Evolutionary conservation across 2,113 vertebrate species (phyloP), one percentile per base, ranked within the genome.

Genomic region (Taxidea taxus): DNA sequence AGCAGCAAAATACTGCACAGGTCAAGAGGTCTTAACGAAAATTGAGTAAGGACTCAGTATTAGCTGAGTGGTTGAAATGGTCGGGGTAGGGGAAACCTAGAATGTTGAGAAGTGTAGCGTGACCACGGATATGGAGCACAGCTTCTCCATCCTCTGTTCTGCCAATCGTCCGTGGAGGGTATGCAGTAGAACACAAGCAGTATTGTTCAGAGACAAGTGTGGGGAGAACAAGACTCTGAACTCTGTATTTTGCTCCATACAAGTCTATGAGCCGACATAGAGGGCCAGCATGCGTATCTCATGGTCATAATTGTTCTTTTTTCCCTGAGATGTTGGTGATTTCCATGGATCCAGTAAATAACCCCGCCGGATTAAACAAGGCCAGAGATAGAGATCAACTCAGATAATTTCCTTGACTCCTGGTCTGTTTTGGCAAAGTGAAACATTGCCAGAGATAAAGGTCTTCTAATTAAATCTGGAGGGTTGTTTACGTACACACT

Each of bases 41-140:
- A 47, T 47, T 47, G 20, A 6, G 4, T 23, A 4, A 60, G 23
- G 23, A 78, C 25, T 16, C 13, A 6, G 1, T 2, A 0, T 31
- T 34, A 25, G 37, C 34, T 37, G 62, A 42, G 51, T 2, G 6
- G 23, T 9, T 4, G 29, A 8, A 42, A 58, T 2, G 23, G 10
- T 58, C 16, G 0, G 18, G 34, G 18, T 18, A 8, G 4, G 16
- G 34, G 66, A 34, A 6, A 7, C 31, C 70, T 42, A 0, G 11
- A 16, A 15, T 25, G 20, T 7, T 8, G 27, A 18, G 29, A 12
- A 4, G 11, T 7, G 25, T n/a, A 20, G 1, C 11, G 0, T 3
- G 25, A 20, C 56, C 1, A 0, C 0, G 10, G 15, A 0, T 9
- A 1, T 0, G 10, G 7, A 31, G 9, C 27, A 0, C 23, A 25